These are phyloP conservation scores for Enhydra lutris DNA, from an alignment of 2,113 vertebrate species.

Conservation along the genomic window DNA sequence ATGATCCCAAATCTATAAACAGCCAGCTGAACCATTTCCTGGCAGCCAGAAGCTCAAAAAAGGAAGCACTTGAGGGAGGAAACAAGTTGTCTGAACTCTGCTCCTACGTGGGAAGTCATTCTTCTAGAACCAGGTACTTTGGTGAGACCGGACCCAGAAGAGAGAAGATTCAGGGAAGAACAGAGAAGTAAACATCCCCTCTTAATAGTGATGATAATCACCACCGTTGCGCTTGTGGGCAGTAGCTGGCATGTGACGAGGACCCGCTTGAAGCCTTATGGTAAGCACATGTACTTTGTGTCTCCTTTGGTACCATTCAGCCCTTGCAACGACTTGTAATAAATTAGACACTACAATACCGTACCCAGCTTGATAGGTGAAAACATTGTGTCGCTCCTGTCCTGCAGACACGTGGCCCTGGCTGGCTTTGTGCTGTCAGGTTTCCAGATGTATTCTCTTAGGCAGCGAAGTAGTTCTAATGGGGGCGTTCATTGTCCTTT, in stretches of 20 bases:
- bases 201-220: fast-evolving
- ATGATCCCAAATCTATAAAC: neutral
- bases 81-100: neutral
- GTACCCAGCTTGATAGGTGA: too few relatives aligned
- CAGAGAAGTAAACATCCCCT: neutral
- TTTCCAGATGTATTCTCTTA: neutral
- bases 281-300: neutral
- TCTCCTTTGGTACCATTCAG: neutral
- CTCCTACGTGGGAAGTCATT: neutral
- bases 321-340: too few relatives aligned
- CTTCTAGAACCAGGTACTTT: neutral
- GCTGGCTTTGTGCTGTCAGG: fast-evolving
- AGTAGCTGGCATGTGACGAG: neutral
- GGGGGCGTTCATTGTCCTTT: fast-evolving
- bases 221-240: fast-evolving
- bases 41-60: neutral
- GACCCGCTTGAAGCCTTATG: fast-evolving
- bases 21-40: neutral
- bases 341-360: neutral
- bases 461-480: neutral
- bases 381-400: neutral
- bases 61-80: neutral
- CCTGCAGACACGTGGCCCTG: fast-evolving
- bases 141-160: neutral
- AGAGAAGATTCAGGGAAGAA: neutral